Evolutionary conservation across 2,113 vertebrate genomes (phyloP), one percentile per base, ranked within the genome.

Genomic region (Crotophaga sulcirostris): DNA sequence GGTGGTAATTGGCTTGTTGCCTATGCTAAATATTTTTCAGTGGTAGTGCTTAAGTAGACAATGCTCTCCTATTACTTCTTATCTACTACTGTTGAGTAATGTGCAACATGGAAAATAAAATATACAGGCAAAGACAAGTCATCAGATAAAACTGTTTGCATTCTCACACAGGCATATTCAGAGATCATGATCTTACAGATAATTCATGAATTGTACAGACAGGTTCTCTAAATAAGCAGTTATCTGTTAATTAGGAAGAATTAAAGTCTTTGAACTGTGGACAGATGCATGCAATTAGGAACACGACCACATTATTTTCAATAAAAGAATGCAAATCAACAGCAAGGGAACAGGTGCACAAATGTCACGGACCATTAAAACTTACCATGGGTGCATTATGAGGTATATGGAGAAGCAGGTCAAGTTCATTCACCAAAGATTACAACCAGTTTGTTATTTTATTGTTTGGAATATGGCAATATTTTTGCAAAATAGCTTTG

Each of bases 281-380:
- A 75, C 33, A 95, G 64, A 89, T 84, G 73, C 20, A 88, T 62
- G 66, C 49, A 85, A 86, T 94, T 94, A 94, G 90, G 58, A 91
- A 79, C 28, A 70, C 60, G 80, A 77, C 44, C 44, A 45, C 66
- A 88, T 94, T 80, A 66, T 94, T 96, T 96, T 88, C 80, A 94
- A 90, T 75, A 84, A 76, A 74, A 45, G 63, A 90, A 90, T 55
- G 62, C 16, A 85, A 86, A 89, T 92, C 55, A 52, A 36, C 69
- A 86, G 66, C 38, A 84, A 85, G 29, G 31, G 51, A 96, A 89
- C 94, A 96, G 88, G 89, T 95, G 93, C 86, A 70, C 58, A 91
- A 83, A 74, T 94, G 92, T 88, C 76, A 92, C 2, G 51, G 75
- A 47, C 60, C 81, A 93, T 96, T 93, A 90, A 60, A 91, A 79